Evolutionary conservation across 2,888 invertebrate genomes (phyloP), one percentile per base, ranked within the genome.

Genomic region (Ommatoiulus sabulosus): DNA sequence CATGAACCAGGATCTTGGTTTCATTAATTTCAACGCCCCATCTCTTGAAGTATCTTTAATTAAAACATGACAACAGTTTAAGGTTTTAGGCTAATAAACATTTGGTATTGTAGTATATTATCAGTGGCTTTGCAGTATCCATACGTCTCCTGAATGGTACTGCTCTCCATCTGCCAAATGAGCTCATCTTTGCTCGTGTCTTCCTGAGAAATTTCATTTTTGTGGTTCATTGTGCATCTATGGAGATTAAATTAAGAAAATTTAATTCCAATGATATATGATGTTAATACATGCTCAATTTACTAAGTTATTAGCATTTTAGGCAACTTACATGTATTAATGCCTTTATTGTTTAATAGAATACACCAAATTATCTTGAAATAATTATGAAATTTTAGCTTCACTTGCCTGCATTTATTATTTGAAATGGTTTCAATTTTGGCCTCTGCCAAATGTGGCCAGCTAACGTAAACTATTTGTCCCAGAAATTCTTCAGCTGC

Each of bases 401-500:
- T 44, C 3, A 35, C 84, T 84, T 35, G n/a, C 84, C 44, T 84
- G 84, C 43, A 89, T 63, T 87, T 89, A 3, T 20, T 63, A 91
- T 95, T 94, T 0, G 95, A 95, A 20, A 96, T 94, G 3, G 94
- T 94, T 84, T 95, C 92, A 3, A 96, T 95, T 91, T 92, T 92
- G 12, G 97, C 97, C 92, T 97, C 96, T n/a, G 95, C 94, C 88
- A 99, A 94, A 93, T 98, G 97, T 0, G 99, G 99, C 98, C 98
- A 99, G 6, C 95, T 95, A 4, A 97, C 96, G 93, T 95, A 96
- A 1, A 98, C 94, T 85, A 94, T 93, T 92, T 95, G 95, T 0
- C 96, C 97, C 15, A 98, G 92, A 63, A 96, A 92, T 84, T 95
- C 94, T 8, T 93, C 92, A 0, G 96, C 96, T 0, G 95, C 92